Evolutionary conservation across 2,888 invertebrate species (phyloP).

Genomic region (Sarcophaga carnaria): DNA sequence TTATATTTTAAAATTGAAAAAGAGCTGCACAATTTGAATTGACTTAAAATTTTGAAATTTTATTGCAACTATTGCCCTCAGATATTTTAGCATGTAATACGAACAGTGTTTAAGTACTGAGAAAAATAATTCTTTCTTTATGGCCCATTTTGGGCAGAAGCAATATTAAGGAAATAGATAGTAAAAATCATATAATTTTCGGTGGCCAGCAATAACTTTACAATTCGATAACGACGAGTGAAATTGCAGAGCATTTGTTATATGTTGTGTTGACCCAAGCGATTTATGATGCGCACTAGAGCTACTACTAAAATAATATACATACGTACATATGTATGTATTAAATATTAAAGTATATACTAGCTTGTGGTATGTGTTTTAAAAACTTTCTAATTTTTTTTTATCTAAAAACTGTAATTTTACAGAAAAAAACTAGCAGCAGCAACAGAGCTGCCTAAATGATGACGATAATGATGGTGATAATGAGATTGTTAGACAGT

Average conservation of each 20-base stretch:
- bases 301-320: neutral
- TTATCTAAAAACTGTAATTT: constrained; percentile 52
- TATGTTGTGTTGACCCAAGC: constrained; percentile 26
- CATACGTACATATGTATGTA: neutral
- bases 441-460: neutral
- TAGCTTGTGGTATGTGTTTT: neutral
- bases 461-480: neutral
- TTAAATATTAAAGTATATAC: no score
- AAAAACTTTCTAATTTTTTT: constrained; percentile 59
- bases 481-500: constrained; percentile 39
- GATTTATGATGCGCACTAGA: constrained; percentile 24
- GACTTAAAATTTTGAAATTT: no score
- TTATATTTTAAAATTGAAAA: no score
- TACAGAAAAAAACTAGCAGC: neutral
- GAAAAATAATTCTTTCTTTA: no score
- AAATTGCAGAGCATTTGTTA: neutral
- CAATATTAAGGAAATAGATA: no score
- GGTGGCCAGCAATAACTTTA: neutral
- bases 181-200: neutral
- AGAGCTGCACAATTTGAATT: no score
- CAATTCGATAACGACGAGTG: neutral
- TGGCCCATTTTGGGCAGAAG: no score
- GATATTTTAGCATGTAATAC: no score
- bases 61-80: no score
- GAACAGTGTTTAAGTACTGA: no score